Evolutionary conservation across 2,797 vertebrate genomes (phyloP).

Genomic region (Pogoniulus pusillus): DNA sequence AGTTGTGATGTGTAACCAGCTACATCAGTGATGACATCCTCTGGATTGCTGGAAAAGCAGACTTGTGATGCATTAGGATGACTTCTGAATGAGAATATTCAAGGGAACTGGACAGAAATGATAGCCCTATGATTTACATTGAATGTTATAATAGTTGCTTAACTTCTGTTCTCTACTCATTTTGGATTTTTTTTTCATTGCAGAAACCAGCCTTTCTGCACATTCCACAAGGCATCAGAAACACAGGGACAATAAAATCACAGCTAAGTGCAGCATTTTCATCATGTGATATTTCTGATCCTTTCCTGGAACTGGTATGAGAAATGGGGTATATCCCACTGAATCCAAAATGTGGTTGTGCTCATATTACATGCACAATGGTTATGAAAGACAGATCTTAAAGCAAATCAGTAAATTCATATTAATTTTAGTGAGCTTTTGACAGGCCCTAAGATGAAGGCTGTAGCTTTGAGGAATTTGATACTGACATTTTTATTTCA

Average conservation of each 20-base stretch:
- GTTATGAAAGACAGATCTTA: not conserved
- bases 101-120: not conserved
- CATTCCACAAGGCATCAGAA: not conserved
- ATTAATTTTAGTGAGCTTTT: slow-evolving; percentile 25
- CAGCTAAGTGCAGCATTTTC: not conserved
- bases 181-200: not conserved
- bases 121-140: not conserved
- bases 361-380: not conserved
- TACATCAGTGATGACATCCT: not conserved
- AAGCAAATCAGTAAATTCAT: not conserved
- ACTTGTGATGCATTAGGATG: not conserved
- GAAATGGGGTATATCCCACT: not conserved
- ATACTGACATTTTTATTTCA: not conserved
- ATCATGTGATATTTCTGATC: not conserved
- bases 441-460: not conserved
- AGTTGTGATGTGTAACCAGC: not conserved
- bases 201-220: not conserved
- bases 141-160: not conserved
- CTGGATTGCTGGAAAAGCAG: not conserved
- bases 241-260: not conserved
- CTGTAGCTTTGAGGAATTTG: not conserved
- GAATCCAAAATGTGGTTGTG: not conserved
- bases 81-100: not conserved
- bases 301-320: slow-evolving; percentile 4
- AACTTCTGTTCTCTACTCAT: not conserved